A percentile compares a stretch with the other conserved stretches of the same genome.
phyloP scores from a whole-genome alignment of 2,113 vertebrate genomes.

The Capra hircus region DNA sequence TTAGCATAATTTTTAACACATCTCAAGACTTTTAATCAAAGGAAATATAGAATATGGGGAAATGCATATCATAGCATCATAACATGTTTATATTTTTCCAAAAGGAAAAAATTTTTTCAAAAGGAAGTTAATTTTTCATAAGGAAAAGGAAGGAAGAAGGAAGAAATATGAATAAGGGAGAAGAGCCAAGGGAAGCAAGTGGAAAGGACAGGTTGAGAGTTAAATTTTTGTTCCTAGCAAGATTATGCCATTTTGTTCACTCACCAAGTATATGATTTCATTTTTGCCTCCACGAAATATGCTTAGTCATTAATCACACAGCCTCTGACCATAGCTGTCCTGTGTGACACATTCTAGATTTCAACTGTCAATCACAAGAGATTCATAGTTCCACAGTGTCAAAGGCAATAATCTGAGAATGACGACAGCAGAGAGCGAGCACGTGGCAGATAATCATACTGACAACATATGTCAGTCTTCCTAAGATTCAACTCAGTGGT shows the following conservation, averaged over 20 bases:
- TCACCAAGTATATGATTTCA: not conserved
- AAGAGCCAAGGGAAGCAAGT: not conserved
- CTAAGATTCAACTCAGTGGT: not conserved
- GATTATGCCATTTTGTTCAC: not conserved
- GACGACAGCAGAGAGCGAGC: not conserved
- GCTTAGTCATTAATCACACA: not conserved
- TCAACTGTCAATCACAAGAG: not conserved
- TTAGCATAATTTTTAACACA: not conserved
- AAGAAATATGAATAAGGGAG: not conserved
- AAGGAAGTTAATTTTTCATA: not conserved
- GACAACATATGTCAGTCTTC: not conserved
- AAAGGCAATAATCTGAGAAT: not conserved
- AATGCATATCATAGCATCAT: not conserved
- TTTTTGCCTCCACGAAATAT: not conserved
- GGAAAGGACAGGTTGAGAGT: not conserved
- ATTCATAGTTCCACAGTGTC: not conserved
- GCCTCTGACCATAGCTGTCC: not conserved
- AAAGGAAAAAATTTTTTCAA: not conserved
- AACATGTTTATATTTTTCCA: not conserved
- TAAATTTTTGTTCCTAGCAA: not conserved
- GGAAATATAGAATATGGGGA: not conserved
- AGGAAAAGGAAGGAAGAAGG: not conserved
- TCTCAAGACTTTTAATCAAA: not conserved
- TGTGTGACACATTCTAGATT: not conserved
- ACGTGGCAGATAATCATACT: not conserved